Base-by-base conservation (phyloP, 2,888 invertebrate genomes). In the Argyra leucocephala region DNA sequence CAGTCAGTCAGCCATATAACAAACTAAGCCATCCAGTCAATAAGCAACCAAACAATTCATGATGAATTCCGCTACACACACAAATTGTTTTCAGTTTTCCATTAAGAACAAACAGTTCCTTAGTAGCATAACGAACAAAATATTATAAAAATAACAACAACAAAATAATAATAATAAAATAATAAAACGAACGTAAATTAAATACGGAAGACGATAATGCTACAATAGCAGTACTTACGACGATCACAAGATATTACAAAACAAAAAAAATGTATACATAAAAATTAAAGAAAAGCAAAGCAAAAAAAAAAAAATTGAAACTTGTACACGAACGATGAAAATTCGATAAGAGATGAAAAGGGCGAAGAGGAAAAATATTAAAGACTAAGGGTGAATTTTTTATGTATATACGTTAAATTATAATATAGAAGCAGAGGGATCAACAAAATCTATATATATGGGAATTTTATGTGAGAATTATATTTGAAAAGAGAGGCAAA, bases 131-230 rank as follows among this genome's bases (percentile, higher is more conserved):
- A 10, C 10, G 10, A 37, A 37, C 37, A 15, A 37, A 18, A 9
- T 12, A 48, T 3, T 12, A 48, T 12, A 31, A 26, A 4, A 26
- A 26, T 9, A 26, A 26, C 26, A 9, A 9, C 26, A 26, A 26
- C 26, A 26, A 26, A 6, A 26, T 6, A 26, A 26, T 26, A 26
- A 26, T 6, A 26, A 26, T 6, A 31, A 31, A 31, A 31, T 10
- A 31, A 31, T 4, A 31, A 31, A 31, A 18, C 18, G 6, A 48
- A 48, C 18, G 18, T 48, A 48, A 48, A 48, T 48, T 48, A 48
- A 48, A 48, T 48, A 48, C 48, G 48, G 48, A 48, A 48, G 48
- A 48, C 48, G 48, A 48, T 48, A 48, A 48, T 48, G 48, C 18
- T 48, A 48, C 48, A 48, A 48, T 48, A 48, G 48, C 48, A 48